These are phyloP conservation scores for Girardinichthys multiradiatus DNA, from an alignment of 2,113 vertebrate genomes.

Conservation along the genomic window DNA sequence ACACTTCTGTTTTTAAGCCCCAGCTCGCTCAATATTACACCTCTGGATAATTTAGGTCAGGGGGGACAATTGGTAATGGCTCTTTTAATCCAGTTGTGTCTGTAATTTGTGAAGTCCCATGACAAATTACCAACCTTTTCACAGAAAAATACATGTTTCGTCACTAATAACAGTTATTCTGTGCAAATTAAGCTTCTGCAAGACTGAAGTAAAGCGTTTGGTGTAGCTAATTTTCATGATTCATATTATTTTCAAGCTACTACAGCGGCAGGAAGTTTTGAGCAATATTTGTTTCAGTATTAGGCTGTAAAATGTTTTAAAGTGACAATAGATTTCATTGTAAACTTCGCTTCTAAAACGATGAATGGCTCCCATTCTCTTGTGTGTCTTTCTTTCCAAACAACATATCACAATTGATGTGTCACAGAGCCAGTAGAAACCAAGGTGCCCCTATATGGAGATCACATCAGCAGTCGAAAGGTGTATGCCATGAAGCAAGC, in stretches of 20 bases:
- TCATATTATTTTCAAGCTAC: not conserved
- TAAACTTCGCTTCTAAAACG: not conserved
- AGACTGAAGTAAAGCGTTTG: not conserved
- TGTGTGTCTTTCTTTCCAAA: conserved; percentile 18
- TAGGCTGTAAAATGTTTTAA: not conserved
- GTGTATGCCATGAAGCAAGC: conserved; percentile 85
- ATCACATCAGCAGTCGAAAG: conserved; percentile 84
- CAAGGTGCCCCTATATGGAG: conserved; percentile 82
- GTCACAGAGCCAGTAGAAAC: conserved; percentile 80
- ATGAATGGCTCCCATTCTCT: not conserved
- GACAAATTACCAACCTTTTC: conserved; percentile 23
- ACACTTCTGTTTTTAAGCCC: conserved; percentile 46
- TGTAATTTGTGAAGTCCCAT: conserved; percentile 36
- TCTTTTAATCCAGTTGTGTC: conserved; percentile 37
- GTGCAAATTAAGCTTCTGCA: conserved; percentile 12
- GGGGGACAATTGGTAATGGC: conserved; percentile 28
- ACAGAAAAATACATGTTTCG: not conserved
- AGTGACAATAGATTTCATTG: not conserved
- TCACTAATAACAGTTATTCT: conserved; percentile 35
- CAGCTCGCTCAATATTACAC: conserved; percentile 21
- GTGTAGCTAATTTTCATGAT: not conserved
- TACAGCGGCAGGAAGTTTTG: not conserved
- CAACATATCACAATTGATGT: conserved; percentile 79
- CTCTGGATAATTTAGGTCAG: conserved; percentile 10
- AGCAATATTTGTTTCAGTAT: not conserved